Evolutionary conservation across 2,797 vertebrate species (phyloP).

Genomic region (Enteromius viviparus): DNA sequence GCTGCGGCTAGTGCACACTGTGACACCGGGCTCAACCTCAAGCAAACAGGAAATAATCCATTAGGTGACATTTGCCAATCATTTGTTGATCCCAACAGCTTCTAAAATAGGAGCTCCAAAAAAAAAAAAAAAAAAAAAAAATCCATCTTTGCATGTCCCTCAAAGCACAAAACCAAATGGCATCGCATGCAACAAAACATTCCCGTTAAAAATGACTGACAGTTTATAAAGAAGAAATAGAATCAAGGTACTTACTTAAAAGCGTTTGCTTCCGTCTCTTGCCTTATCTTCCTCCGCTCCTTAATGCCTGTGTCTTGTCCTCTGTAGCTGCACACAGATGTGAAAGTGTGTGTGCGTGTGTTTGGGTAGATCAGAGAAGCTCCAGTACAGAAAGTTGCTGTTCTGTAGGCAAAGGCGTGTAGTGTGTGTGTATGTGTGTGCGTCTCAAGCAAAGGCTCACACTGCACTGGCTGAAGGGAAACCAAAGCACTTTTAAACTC

Average conservation of each 20-base stretch:
- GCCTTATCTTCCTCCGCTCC: conserved; percentile 50
- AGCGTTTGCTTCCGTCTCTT: conserved; percentile 49
- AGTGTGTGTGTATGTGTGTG: conserved; percentile 42
- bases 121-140: background rate
- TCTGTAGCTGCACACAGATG: conserved; percentile 49
- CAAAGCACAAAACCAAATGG: background rate
- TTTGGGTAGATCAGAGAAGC: conserved; percentile 41
- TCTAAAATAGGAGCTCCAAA: background rate
- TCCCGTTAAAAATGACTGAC: conserved; percentile 8
- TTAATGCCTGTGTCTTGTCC: conserved; percentile 51
- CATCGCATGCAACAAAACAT: conserved; percentile 41
- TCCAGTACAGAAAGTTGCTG: conserved; percentile 57
- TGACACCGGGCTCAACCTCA: conserved; percentile 48
- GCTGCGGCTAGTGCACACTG: conserved; percentile 43
- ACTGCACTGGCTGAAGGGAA: conserved; percentile 74
- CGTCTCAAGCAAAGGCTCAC: conserved; percentile 67
- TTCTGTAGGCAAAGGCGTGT: conserved; percentile 52
- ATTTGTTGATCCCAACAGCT: conserved; percentile 24
- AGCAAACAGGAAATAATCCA: conserved; percentile 45
- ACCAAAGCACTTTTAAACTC: conserved; percentile 76
- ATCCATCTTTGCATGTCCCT: background rate
- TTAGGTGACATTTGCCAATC: conserved; percentile 39
- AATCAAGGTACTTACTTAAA: conserved; percentile 66
- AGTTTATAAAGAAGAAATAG: conserved; percentile 38
- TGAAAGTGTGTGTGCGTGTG: conserved; percentile 23